phyloP scores from a whole-genome alignment of 2,113 vertebrate genomes.

The Sphaerodactylus townsendi region DNA sequence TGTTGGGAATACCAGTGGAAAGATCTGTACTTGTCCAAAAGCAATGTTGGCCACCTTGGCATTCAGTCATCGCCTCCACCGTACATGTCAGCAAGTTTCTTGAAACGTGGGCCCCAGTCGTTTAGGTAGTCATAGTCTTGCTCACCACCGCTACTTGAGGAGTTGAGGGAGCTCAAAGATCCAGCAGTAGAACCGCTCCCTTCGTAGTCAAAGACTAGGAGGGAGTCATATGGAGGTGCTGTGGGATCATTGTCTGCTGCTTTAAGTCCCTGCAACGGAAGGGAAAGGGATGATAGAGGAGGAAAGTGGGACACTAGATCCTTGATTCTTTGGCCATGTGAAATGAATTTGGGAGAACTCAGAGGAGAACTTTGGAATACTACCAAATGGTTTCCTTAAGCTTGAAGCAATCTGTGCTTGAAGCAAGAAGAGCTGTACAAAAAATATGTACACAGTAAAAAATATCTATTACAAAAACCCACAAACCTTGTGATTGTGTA shows the following conservation, averaged over 20 bases:
- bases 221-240: slow-evolving; percentile 96
- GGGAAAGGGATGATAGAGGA: slow-evolving; percentile 7
- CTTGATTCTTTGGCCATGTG: neutral
- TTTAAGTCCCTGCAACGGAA: slow-evolving; percentile 87
- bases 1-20: slow-evolving; percentile 89
- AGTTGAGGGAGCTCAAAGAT: slow-evolving; percentile 97
- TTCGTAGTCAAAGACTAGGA: slow-evolving; percentile 97
- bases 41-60: slow-evolving; percentile 74
- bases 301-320: neutral
- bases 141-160: slow-evolving; percentile 96
- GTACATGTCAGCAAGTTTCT: slow-evolving; percentile 99
- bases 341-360: neutral
- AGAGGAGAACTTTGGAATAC: slow-evolving; percentile 12
- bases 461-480: neutral
- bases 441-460: neutral
- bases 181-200: slow-evolving; percentile 96
- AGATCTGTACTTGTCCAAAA: slow-evolving; percentile 87
- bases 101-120: slow-evolving; percentile 97
- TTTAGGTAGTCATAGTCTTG: slow-evolving; percentile 99
- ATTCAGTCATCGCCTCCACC: slow-evolving; percentile 94
- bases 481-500: neutral
- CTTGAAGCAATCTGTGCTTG: neutral
- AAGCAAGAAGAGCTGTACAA: neutral
- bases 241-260: slow-evolving; percentile 97
- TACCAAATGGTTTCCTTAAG: neutral